Evolutionary conservation across 2,888 invertebrate species (phyloP).

Genomic region (Rapana venosa): DNA sequence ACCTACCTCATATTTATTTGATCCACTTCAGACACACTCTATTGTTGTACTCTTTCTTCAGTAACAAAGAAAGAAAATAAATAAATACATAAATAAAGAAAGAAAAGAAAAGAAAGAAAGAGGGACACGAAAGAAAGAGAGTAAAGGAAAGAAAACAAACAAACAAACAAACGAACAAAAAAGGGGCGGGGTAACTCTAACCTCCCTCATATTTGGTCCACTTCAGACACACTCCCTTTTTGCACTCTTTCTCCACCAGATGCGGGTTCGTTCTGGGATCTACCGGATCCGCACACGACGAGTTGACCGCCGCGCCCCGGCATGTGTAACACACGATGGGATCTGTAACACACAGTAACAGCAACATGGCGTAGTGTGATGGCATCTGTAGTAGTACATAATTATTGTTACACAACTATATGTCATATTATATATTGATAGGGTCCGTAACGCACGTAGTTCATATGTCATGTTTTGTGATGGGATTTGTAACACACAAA

Average conservation of each 20-base stretch:
- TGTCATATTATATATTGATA: no score
- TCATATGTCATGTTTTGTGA: no score
- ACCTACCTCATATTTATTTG: no score
- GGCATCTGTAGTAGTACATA: not conserved
- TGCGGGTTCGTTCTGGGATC: constrained; percentile 54
- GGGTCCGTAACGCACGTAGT: no score
- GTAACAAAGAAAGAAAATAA: no score
- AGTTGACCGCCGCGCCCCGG: constrained; percentile 63
- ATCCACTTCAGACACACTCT: no score
- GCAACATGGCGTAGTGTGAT: not conserved
- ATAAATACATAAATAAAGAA: no score
- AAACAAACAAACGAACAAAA: not conserved
- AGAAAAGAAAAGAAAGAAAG: no score
- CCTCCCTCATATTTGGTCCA: constrained; percentile 63
- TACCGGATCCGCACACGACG: constrained; percentile 68
- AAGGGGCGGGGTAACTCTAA: not conserved
- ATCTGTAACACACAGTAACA: constrained; percentile 53
- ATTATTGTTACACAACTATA: no score
- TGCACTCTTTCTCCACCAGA: constrained; percentile 60
- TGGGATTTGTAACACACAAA: no score
- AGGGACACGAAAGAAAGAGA: not conserved
- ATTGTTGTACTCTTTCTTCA: no score
- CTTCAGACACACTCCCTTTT: constrained; percentile 71
- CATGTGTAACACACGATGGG: constrained; percentile 71
- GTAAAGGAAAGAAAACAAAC: not conserved